Evolutionary conservation across 53 echinoderm and acorn worm species (phyloP).

Genomic region (Temnopleurus reevesii): DNA sequence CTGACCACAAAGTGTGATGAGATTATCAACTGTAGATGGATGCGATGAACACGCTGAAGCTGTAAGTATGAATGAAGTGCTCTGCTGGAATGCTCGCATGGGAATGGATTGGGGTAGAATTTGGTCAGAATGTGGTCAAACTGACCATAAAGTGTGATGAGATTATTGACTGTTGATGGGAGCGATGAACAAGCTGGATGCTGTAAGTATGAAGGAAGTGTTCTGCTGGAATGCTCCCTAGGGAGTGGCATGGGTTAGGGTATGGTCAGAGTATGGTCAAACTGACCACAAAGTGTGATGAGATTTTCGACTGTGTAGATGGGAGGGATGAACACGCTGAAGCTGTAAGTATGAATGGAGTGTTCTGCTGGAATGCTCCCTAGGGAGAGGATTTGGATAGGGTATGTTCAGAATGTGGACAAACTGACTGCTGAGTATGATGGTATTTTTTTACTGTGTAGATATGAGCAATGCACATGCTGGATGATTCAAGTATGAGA

Average conservation of each 20-base stretch:
- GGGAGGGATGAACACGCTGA: conserved; percentile 71
- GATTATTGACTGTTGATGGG: conserved; percentile 64
- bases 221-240: too few species aligned
- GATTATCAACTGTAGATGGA: conserved; percentile 60
- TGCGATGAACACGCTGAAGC: conserved; percentile 69
- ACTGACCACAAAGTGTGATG: conserved; percentile 60
- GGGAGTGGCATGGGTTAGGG: too few species aligned
- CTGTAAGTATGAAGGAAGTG: too few species aligned
- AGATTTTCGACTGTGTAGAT: conserved; percentile 62
- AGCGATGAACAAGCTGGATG: conserved; percentile 84
- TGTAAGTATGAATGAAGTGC: too few species aligned
- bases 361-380: too few species aligned
- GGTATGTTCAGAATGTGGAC: conserved; percentile 69
- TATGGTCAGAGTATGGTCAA: conserved; percentile 69
- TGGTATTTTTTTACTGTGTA: too few species aligned
- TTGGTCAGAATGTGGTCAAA: conserved; percentile 66
- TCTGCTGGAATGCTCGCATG: too few species aligned
- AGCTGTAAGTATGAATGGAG: conserved; percentile 50
- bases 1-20: conserved; percentile 62
- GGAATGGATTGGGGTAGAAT: too few species aligned
- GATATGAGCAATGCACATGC: too few species aligned
- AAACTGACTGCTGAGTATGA: conserved; percentile 57
- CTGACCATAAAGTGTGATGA: conserved; percentile 59
- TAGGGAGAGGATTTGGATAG: too few species aligned
- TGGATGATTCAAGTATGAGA: too few species aligned